A percentile compares a stretch with the other conserved stretches of the same genome.
Evolutionary conservation across 1,140 invertebrate genomes (phyloP).

Genomic region (Drosophila murphyi): DNA sequence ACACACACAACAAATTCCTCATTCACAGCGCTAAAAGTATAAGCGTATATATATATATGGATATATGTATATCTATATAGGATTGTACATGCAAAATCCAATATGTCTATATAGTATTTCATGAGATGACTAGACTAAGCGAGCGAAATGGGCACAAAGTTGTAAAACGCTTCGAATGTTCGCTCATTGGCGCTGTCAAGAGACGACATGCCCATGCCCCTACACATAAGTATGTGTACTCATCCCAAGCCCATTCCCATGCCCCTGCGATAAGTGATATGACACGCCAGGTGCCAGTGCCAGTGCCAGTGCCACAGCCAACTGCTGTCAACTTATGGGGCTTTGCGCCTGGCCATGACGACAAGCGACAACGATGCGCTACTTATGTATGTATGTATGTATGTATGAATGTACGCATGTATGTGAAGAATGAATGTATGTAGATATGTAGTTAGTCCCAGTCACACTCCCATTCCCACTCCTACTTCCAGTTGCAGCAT

Average conservation of each 20-base stretch:
- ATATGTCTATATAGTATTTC: conserved; percentile 82
- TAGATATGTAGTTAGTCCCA: conserved; percentile 52
- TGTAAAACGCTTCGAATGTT: conserved; percentile 83
- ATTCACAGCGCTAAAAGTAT: conserved; percentile 47
- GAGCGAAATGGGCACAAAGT: conserved; percentile 81
- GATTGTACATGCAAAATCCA: conserved; percentile 68
- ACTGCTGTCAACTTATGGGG: conserved; percentile 65
- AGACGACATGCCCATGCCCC: conserved; percentile 43
- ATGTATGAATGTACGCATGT: too few species aligned
- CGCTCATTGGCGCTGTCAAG: conserved; percentile 83
- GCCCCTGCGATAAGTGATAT: conserved; percentile 72
- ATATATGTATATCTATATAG: conserved; percentile 10
- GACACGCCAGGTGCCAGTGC: conserved; percentile 77
- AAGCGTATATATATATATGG: conserved; percentile 24
- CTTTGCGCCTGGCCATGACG: conserved; percentile 71
- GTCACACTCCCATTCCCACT: not conserved
- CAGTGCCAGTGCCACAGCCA: conserved; percentile 40
- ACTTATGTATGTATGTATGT: conserved; percentile 53
- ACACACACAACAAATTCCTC: conserved; percentile 37
- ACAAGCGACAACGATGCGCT: conserved; percentile 63
- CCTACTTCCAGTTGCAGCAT: not conserved
- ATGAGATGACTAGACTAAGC: conserved; percentile 35
- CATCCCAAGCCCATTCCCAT: conserved; percentile 2
- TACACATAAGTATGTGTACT: too few species aligned
- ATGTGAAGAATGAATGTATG: not conserved